Evolutionary conservation across 2,113 vertebrate genomes (phyloP).

Genomic region (Lates calcarifer): DNA sequence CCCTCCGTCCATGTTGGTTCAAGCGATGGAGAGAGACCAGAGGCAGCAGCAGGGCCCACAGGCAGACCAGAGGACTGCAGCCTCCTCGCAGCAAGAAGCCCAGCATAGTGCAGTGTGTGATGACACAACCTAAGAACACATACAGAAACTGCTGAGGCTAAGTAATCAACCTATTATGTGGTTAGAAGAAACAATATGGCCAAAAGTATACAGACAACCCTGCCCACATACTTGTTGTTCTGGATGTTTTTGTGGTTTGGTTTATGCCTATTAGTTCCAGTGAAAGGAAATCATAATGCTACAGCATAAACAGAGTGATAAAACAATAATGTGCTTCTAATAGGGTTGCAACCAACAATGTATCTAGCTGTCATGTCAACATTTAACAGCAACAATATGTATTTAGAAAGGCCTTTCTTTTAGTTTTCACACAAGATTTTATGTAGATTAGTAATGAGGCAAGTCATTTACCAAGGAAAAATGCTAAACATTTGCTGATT

Average conservation of each 20-base stretch:
- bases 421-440: background rate
- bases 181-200: background rate
- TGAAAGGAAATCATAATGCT: background rate
- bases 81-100: constrained; percentile 45
- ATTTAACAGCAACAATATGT: background rate
- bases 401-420: background rate
- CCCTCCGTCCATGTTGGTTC: background rate
- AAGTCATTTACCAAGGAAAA: background rate
- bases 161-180: background rate
- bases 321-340: background rate
- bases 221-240: background rate
- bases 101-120: constrained; percentile 44
- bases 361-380: too few relatives aligned
- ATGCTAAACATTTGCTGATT: background rate
- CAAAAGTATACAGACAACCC: background rate
- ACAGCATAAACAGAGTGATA: background rate
- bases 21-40: constrained; percentile 39
- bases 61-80: constrained; percentile 57
- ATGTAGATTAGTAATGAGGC: too few relatives aligned
- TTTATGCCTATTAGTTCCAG: background rate
- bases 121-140: constrained; percentile 33
- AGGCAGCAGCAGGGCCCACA: constrained; percentile 60
- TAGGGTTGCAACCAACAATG: background rate
- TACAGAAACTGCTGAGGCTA: background rate
- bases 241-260: background rate